A percentile compares a stretch with the other conserved stretches of the same genome.
Conservation (phyloP, 2,888 invertebrate genomes). For the Myathropa florea region DNA sequence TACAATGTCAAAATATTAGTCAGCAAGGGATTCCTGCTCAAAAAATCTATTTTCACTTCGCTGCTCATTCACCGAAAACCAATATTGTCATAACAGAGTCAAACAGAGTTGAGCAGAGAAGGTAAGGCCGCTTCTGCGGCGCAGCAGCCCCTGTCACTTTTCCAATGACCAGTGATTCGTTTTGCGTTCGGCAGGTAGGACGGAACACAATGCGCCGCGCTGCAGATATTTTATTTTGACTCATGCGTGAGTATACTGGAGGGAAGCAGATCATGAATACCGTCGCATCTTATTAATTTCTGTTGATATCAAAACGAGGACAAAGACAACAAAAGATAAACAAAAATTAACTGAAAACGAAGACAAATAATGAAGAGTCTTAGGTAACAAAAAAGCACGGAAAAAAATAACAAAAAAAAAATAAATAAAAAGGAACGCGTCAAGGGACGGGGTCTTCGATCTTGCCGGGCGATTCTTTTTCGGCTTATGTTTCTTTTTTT, state of each 20-base stretch:
- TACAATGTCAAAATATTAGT: constrained; percentile 60
- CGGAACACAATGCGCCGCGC: constrained; percentile 40
- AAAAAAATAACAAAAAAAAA: constrained; percentile 6
- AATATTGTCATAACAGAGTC: constrained; percentile 62
- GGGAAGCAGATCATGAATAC: constrained; percentile 67
- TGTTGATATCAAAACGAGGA: constrained; percentile 66
- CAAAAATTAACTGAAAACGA: constrained; percentile 64
- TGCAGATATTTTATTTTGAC: constrained; percentile 44
- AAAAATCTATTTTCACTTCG: constrained; percentile 72
- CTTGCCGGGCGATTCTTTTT: constrained; percentile 19
- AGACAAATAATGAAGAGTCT: constrained; percentile 69
- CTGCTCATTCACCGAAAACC: constrained; percentile 57
- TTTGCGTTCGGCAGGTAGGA: constrained; percentile 67
- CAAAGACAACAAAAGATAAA: constrained; percentile 62
- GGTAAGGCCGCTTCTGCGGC: constrained; percentile 36
- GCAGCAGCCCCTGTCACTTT: constrained; percentile 65
- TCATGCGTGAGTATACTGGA: constrained; percentile 29
- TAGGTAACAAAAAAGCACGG: constrained; percentile 42
- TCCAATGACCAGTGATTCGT: constrained; percentile 69
- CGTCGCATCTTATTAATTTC: constrained; percentile 71
- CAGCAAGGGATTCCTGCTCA: constrained; percentile 22
- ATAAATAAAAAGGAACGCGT: neutral
- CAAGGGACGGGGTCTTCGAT: constrained; percentile 43
- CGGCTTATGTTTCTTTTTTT: constrained; percentile 9
- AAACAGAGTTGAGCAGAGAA: neutral